A percentile compares a stretch with the other conserved stretches of the same genome.
phyloP scores from a whole-genome alignment of 2,797 vertebrate species.

The Tauraco hartlaubi region DNA sequence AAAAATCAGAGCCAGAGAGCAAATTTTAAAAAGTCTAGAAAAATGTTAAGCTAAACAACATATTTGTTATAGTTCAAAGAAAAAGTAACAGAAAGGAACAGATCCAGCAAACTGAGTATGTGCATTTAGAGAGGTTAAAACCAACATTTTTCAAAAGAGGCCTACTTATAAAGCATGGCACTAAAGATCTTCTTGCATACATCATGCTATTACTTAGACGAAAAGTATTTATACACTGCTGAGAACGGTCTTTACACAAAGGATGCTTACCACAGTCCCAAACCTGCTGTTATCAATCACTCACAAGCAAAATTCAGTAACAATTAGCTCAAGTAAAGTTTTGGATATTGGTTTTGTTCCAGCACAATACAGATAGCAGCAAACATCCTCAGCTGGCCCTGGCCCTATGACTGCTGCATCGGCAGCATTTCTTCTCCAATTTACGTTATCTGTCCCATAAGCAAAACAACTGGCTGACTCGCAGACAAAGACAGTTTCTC shows the following conservation, averaged over 20 bases:
- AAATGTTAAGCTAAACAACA: neutral
- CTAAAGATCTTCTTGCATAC: neutral
- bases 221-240: neutral
- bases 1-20: neutral
- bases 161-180: neutral
- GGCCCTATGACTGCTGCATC: neutral
- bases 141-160: neutral
- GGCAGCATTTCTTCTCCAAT: neutral
- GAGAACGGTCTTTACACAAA: constrained; percentile 42
- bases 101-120: neutral
- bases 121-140: neutral
- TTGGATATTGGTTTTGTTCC: constrained; percentile 8
- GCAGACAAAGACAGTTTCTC: neutral
- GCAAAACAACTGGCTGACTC: neutral
- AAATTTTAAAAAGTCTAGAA: neutral
- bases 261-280: constrained; percentile 25
- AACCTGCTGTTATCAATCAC: constrained; percentile 28
- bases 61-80: constrained; percentile 29
- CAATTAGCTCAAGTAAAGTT: constrained; percentile 22
- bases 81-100: constrained; percentile 25
- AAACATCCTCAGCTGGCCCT: neutral
- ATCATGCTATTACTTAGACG: constrained; percentile 38
- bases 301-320: neutral
- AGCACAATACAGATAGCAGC: neutral
- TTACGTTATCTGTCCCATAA: neutral